phyloP scores from a whole-genome alignment of 1,140 invertebrate genomes.

The Streblospio benedicti region DNA sequence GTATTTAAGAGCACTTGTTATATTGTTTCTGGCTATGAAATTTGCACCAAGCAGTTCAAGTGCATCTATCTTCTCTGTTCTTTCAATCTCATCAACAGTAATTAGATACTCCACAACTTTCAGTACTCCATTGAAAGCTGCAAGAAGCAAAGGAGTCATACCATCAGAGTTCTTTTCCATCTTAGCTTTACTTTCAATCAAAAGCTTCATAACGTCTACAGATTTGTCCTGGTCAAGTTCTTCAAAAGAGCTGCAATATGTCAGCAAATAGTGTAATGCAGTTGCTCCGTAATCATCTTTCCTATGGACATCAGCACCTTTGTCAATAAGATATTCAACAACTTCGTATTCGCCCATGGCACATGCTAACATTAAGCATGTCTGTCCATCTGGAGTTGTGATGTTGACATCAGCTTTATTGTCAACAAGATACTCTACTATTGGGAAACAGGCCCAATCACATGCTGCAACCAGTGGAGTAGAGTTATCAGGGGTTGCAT shows the following conservation, averaged over 20 bases:
- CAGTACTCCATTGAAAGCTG: constrained; percentile 81
- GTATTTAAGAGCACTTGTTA: constrained; percentile 74
- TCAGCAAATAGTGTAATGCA: constrained; percentile 88
- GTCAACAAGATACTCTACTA: constrained; percentile 42
- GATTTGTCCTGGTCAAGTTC: no score
- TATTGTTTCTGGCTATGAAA: constrained; percentile 90
- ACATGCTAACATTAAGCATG: constrained; percentile 93
- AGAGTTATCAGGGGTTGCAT: constrained; percentile 44
- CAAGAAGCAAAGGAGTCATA: constrained; percentile 86
- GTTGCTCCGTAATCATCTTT: constrained; percentile 94
- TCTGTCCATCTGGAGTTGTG: constrained; percentile 57
- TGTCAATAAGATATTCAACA: constrained; percentile 71
- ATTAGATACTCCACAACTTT: constrained; percentile 89
- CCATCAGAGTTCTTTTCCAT: constrained; percentile 93
- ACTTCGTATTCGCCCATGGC: constrained; percentile 85
- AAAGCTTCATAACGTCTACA: constrained; percentile 84
- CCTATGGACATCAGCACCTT: constrained; percentile 78
- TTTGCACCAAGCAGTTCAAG: constrained; percentile 89
- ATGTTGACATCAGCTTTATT: constrained; percentile 46
- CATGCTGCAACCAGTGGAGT: constrained; percentile 46
- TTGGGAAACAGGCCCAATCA: constrained; percentile 45
- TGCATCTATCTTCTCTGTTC: constrained; percentile 77
- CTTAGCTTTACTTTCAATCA: constrained; percentile 73
- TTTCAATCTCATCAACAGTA: no score
- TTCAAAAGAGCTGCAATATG: no score